A percentile compares a stretch with the other conserved stretches of the same genome.
phyloP scores from a whole-genome alignment of 2,797 vertebrate genomes.

The Dipus sagitta region DNA sequence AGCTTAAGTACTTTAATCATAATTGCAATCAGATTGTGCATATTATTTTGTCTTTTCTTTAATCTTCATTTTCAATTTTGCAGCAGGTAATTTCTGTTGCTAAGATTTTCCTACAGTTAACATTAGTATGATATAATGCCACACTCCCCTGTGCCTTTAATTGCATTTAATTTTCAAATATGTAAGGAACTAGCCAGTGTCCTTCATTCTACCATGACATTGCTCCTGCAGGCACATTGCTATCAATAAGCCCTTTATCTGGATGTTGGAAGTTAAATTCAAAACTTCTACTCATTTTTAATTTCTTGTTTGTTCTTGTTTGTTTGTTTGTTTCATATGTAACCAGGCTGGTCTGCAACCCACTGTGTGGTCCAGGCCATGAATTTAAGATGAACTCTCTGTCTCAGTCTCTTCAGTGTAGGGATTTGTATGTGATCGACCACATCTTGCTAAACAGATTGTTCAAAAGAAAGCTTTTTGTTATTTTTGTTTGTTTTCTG shows the following conservation, averaged over 20 bases:
- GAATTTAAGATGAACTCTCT: background rate
- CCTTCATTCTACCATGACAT: background rate
- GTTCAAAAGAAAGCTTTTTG: too few relatives aligned
- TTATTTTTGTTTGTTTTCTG: too few relatives aligned
- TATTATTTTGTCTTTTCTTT: background rate
- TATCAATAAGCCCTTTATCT: background rate
- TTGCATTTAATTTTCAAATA: slow-evolving; percentile 2
- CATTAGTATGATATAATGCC: background rate
- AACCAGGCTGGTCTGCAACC: too few relatives aligned
- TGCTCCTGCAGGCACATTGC: background rate
- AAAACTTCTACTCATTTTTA: background rate
- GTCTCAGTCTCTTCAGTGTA: background rate
- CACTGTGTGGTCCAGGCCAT: background rate
- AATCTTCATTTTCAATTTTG: background rate
- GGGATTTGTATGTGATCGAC: too few relatives aligned
- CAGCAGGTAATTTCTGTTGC: background rate
- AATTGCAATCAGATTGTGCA: background rate
- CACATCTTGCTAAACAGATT: too few relatives aligned
- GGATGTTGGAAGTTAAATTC: background rate
- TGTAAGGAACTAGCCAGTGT: background rate
- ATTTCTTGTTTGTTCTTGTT: background rate
- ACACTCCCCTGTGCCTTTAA: background rate
- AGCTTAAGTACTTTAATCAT: background rate
- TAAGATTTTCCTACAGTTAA: background rate
- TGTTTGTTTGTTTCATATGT: background rate